Evolutionary conservation across 1,140 invertebrate genomes (phyloP).

Genomic region (Sycophaga agraensis): DNA sequence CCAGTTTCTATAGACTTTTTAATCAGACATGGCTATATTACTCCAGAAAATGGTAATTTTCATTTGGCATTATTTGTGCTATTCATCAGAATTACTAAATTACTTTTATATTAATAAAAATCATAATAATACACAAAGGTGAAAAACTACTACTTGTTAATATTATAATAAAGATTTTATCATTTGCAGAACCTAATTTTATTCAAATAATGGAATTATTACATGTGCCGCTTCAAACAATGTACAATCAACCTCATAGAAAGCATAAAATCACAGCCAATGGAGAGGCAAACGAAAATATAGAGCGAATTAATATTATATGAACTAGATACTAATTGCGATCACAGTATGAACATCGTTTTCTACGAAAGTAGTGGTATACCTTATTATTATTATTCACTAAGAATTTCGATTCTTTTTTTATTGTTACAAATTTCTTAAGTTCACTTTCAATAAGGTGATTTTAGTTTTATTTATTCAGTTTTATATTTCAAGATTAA

Average conservation of each 20-base stretch:
- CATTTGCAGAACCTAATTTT: constrained; percentile 75
- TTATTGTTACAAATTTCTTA: constrained; percentile 11
- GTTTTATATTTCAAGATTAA: constrained; percentile 11
- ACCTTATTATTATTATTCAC: constrained; percentile 14
- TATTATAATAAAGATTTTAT: constrained; percentile 12
- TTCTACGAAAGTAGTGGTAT: constrained; percentile 29
- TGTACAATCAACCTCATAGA: constrained; percentile 62
- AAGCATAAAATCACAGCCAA: constrained; percentile 54
- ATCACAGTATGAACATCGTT: constrained; percentile 30
- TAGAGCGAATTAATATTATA: constrained; percentile 39
- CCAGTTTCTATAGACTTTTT: constrained; percentile 90
- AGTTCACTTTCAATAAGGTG: constrained; percentile 7
- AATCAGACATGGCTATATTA: constrained; percentile 85
- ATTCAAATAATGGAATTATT: constrained; percentile 81
- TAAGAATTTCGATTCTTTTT: constrained; percentile 13
- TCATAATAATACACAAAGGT: neutral
- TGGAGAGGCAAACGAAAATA: constrained; percentile 47
- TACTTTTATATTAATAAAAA: neutral
- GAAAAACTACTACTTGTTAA: neutral
- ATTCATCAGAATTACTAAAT: too few relatives aligned
- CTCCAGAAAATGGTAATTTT: constrained; percentile 82
- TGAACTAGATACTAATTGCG: constrained; percentile 37
- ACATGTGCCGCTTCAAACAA: constrained; percentile 80
- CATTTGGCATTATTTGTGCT: too few relatives aligned
- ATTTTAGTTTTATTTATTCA: constrained; percentile 26